Base-by-base conservation (phyloP, 1,140 invertebrate genomes). In the Drosophila sp. region DNA sequence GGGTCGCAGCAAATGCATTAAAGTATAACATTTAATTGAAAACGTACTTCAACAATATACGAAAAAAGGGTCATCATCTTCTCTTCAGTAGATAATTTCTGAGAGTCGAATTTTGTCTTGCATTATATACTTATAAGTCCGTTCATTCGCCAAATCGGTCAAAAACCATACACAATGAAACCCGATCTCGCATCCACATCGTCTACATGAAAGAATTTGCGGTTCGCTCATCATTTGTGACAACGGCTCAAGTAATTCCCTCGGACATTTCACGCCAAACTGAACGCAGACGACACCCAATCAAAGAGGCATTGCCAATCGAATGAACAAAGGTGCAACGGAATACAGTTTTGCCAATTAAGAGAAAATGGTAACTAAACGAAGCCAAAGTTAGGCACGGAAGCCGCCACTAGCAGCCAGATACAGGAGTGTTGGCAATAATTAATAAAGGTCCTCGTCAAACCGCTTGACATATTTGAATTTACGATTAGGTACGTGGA, bases 201-300 rank as follows among this genome's bases (percentile, higher is more conserved):
- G 56, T 61, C 79, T 66, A 82, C 69, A 86, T 81, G 79, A 67
- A 79, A 87, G 38, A 83, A 73, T 73, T 87, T 74, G 71, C 70
- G 61, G 79, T 76, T 87, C 84, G 80, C 82, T 87, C 83, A 87
- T 87, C 83, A 87, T 83, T 68, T 87, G 76, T 77, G 84, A 87
- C 76, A 87, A 71, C 84, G 83, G 85, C 77, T 85, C 73, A 78
- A 66, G 80, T 87, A 87, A 87, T 87, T 80, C 70, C 57, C 70
- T 76, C 50, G 80, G 84, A 89, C 84, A 72, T 89, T 87, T 89
- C 80, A 87, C 84, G 84, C 84, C 84, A 90, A 87, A 70, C 65
- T 87, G 85, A 76, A 87, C 83, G 76, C 84, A 87, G 80, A 87
- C 83, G 79, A 87, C 84, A 87, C 84, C 79, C 84, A 89, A 87